A percentile compares a stretch with the other conserved stretches of the same genome.
Evolutionary conservation across 2,113 vertebrate species (phyloP).

Genomic region (Stegastes partitus): DNA sequence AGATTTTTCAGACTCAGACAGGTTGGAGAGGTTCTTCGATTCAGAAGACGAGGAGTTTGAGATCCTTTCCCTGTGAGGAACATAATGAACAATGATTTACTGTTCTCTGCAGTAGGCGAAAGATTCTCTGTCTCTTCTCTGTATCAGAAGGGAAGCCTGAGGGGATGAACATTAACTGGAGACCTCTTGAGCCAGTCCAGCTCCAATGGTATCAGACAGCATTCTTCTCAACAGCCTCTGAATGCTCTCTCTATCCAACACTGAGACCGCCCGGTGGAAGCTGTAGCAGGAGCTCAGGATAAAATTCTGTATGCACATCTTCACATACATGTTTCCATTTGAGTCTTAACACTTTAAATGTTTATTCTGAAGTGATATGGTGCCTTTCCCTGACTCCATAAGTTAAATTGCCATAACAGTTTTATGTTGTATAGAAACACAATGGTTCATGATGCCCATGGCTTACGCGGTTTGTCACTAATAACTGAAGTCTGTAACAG

Average conservation of each 20-base stretch:
- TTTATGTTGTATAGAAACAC: constrained; percentile 71
- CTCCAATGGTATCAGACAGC: constrained; percentile 70
- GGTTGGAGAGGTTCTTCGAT: constrained; percentile 97
- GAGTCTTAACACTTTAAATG: constrained; percentile 85
- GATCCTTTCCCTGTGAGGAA: constrained; percentile 94
- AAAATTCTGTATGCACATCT: constrained; percentile 73
- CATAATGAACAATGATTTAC: constrained; percentile 36
- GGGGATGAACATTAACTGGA: constrained; percentile 67
- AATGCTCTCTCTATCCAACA: constrained; percentile 68
- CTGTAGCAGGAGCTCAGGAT: constrained; percentile 77
- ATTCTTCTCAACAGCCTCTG: constrained; percentile 74
- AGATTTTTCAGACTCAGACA: constrained; percentile 95
- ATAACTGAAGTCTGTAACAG: constrained; percentile 74
- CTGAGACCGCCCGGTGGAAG: constrained; percentile 63
- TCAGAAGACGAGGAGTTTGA: constrained; percentile 99
- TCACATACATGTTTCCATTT: constrained; percentile 76
- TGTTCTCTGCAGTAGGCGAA: constrained; percentile 39
- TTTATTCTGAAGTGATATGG: constrained; percentile 83
- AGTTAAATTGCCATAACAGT: constrained; percentile 79
- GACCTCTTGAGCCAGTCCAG: constrained; percentile 67
- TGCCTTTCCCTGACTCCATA: constrained; percentile 83
- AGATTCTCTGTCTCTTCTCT: constrained; percentile 59
- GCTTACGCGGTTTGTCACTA: constrained; percentile 69
- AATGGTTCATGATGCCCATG: constrained; percentile 55
- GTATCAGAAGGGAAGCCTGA: constrained; percentile 65